Percentiles rank a stretch among this genome's conserved stretches.
Evolutionary conservation across 37 sponge, comb jelly and placozoan species (phyloP).

Genomic region (Spongilla lacustris): DNA sequence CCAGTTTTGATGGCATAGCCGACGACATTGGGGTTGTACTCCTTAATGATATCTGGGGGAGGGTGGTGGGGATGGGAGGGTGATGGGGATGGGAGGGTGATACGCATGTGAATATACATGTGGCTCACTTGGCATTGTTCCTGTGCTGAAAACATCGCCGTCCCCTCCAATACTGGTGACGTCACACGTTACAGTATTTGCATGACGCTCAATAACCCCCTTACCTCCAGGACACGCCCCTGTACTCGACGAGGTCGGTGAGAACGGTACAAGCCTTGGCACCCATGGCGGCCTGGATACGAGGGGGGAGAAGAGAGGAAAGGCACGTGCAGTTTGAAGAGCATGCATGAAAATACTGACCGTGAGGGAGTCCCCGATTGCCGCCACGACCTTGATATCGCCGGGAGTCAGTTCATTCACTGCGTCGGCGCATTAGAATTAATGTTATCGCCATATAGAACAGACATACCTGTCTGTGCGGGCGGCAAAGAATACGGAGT

Average conservation of each 20-base stretch:
- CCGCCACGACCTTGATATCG: not conserved
- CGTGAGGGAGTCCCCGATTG: not conserved
- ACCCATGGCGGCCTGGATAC: conserved; percentile 51
- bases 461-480: not conserved
- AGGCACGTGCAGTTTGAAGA: not conserved
- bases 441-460: no score
- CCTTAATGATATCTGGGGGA: conserved; percentile 41
- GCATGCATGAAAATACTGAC: not conserved
- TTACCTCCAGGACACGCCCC: conserved; percentile 74
- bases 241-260: conserved; percentile 22
- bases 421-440: not conserved
- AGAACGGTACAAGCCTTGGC: conserved; percentile 43
- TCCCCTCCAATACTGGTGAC: conserved; percentile 67
- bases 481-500: not conserved
- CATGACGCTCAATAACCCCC: not conserved
- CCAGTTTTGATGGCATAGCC: conserved; percentile 51
- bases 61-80: not conserved
- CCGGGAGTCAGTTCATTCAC: not conserved
- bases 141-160: not conserved
- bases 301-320: not conserved
- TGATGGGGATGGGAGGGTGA: not conserved
- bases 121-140: conserved; percentile 66
- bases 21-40: conserved; percentile 55
- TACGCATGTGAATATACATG: not conserved
- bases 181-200: not conserved